phyloP scores from a whole-genome alignment of 2,113 vertebrate genomes.

The Galbula dea region DNA sequence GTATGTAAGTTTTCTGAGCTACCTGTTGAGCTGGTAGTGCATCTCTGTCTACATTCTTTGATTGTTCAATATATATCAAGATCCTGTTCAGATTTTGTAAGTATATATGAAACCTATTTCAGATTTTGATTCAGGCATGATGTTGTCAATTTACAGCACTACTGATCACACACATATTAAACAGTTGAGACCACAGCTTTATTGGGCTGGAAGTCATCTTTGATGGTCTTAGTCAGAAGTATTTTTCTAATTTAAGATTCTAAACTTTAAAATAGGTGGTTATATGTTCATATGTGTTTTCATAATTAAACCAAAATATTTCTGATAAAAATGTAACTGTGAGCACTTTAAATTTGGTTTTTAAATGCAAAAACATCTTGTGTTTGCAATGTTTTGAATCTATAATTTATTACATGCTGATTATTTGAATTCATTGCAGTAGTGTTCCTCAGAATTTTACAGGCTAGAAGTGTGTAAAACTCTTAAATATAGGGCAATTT shows the following conservation, averaged over 20 bases:
- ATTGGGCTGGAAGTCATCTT: neutral
- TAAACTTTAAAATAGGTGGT: conserved; percentile 2
- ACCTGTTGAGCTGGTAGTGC: neutral
- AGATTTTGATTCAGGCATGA: neutral
- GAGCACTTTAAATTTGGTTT: conserved; percentile 10
- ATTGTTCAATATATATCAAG: neutral
- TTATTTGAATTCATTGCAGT: conserved; percentile 8
- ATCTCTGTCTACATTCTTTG: neutral
- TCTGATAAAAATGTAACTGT: neutral
- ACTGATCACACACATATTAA: neutral
- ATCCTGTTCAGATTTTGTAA: neutral
- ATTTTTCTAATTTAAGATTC: neutral
- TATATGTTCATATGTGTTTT: neutral
- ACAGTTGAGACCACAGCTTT: neutral
- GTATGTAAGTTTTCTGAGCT: neutral
- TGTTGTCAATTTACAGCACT: neutral
- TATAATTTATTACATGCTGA: neutral
- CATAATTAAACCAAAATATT: neutral
- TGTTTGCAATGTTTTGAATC: neutral
- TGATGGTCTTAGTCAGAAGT: neutral
- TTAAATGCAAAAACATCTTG: neutral
- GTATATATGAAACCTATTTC: neutral
- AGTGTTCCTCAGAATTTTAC: neutral
- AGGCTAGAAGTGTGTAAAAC: neutral
- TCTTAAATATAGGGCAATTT: conserved; percentile 13